These are phyloP conservation scores for Hycleus phaleratus DNA, from an alignment of 1,140 invertebrate species.

Conservation along the genomic window DNA sequence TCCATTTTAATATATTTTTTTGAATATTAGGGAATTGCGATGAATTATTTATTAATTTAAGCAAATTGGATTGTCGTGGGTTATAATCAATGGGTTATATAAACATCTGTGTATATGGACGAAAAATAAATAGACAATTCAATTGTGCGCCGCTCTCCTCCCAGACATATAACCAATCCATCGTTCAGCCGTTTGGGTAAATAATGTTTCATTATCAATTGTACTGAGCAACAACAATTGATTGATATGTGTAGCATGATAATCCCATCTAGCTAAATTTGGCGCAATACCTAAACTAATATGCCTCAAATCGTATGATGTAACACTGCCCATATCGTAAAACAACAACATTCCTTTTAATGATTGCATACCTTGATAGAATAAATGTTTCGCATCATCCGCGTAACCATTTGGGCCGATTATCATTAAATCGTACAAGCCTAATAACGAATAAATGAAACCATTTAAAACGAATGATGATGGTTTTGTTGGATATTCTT, in stretches of 20 bases:
- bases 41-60: too few species aligned
- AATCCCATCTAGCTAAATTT: constrained; percentile 92
- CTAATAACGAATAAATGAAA: constrained; percentile 96
- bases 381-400: constrained; percentile 66
- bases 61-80: too few species aligned
- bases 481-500: constrained; percentile 96
- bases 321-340: constrained; percentile 92
- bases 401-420: constrained; percentile 53
- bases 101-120: too few species aligned
- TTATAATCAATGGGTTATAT: too few species aligned
- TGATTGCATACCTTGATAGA: constrained; percentile 78
- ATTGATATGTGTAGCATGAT: constrained; percentile 97
- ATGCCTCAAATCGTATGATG: constrained; percentile 94
- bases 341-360: constrained; percentile 84
- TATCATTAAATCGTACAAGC: constrained; percentile 85
- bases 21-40: too few species aligned
- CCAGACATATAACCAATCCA: constrained; percentile 97
- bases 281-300: constrained; percentile 82
- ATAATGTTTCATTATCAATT: constrained; percentile 76
- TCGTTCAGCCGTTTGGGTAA: constrained; percentile 77
- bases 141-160: constrained; percentile 88
- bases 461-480: constrained; percentile 96
- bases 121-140: constrained; percentile 27
- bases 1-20: too few species aligned
- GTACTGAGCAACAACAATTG: constrained; percentile 85